phyloP scores from a whole-genome alignment of 1,140 invertebrate species.

The Bombus sylvicola region DNA sequence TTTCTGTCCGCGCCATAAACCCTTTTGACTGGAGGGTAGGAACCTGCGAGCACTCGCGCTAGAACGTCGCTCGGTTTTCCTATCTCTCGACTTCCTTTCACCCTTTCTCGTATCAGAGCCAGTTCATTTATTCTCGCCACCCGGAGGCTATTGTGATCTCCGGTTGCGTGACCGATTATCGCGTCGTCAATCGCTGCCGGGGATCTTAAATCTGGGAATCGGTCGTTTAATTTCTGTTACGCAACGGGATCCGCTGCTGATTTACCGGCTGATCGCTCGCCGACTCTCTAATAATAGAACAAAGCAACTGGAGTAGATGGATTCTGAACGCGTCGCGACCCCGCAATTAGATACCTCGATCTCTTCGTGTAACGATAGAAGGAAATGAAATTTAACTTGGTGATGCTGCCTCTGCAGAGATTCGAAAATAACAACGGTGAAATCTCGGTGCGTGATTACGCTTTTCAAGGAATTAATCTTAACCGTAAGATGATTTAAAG shows the following conservation, averaged over 20 bases:
- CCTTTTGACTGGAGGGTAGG: constrained; percentile 72
- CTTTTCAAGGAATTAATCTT: too few species aligned
- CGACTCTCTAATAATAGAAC: constrained; percentile 19
- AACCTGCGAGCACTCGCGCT: constrained; percentile 53
- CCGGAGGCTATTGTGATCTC: constrained; percentile 54
- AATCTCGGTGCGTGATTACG: not conserved
- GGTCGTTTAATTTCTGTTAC: constrained; percentile 61
- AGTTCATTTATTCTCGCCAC: constrained; percentile 65
- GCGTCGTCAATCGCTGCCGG: constrained; percentile 48
- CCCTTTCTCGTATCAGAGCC: constrained; percentile 53
- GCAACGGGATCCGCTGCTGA: constrained; percentile 23
- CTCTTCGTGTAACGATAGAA: too few species aligned
- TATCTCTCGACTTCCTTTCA: constrained; percentile 47
- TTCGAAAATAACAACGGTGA: too few species aligned
- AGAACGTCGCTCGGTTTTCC: constrained; percentile 42
- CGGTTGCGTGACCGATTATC: constrained; percentile 64
- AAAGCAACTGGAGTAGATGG: not conserved
- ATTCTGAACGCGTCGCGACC: not conserved
- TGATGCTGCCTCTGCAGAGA: too few species aligned
- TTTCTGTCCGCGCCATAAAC: constrained; percentile 78
- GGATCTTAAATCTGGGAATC: constrained; percentile 54
- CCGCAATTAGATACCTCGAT: not conserved
- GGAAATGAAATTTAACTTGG: not conserved
- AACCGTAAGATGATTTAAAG: too few species aligned
- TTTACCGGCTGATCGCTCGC: not conserved